Percentiles rank a stretch among this genome's conserved stretches.
These are phyloP conservation scores for Cosmia trapezina DNA, from an alignment of 2,888 invertebrate species.

Conservation along the genomic window DNA sequence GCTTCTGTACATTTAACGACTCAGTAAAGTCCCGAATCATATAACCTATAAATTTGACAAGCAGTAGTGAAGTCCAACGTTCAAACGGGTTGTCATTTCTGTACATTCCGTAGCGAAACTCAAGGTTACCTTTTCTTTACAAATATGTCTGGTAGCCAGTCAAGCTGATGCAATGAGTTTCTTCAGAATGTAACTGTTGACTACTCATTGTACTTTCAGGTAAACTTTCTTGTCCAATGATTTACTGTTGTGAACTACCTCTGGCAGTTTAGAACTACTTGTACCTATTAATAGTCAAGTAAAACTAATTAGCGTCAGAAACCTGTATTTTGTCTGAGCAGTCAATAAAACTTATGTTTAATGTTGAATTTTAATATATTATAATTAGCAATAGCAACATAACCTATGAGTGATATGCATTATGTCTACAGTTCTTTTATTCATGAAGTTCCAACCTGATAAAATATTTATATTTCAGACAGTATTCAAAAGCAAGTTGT, in stretches of 20 bases:
- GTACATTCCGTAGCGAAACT: slow-evolving; percentile 74
- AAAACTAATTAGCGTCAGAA: slow-evolving; percentile 23
- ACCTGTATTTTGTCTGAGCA: slow-evolving; percentile 24
- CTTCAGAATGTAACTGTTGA: slow-evolving; percentile 34
- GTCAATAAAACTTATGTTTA: slow-evolving; percentile 13
- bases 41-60: slow-evolving; percentile 89
- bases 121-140: slow-evolving; percentile 77
- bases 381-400: background rate
- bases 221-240: slow-evolving; percentile 36
- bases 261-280: slow-evolving; percentile 29
- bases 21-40: slow-evolving; percentile 66
- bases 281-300: slow-evolving; percentile 21
- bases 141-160: slow-evolving; percentile 39
- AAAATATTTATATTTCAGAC: slow-evolving; percentile 12
- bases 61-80: slow-evolving; percentile 83
- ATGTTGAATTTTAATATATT: background rate
- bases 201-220: slow-evolving; percentile 22
- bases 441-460: slow-evolving; percentile 5
- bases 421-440: background rate
- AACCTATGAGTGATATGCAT: slow-evolving; percentile 15
- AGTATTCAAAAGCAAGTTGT: slow-evolving; percentile 5
- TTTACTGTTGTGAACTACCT: slow-evolving; percentile 20
- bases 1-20: slow-evolving; percentile 68
- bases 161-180: slow-evolving; percentile 48
- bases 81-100: slow-evolving; percentile 81